Evolutionary conservation across 2,797 vertebrate species (phyloP).

Genomic region (Chrosomus eos): DNA sequence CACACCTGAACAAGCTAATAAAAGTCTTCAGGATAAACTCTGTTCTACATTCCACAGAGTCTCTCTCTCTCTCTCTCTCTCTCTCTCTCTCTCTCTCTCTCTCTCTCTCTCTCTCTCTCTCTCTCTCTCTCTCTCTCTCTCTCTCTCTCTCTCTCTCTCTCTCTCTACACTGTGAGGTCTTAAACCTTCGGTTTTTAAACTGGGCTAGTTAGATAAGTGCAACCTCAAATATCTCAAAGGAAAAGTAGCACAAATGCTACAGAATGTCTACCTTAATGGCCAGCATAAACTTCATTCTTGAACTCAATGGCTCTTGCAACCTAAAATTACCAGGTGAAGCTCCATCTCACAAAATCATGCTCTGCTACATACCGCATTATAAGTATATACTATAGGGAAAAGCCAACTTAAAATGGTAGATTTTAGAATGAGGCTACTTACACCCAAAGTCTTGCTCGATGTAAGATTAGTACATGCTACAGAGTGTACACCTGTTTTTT

Average conservation of each 20-base stretch:
- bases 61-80: no score
- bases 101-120: no score
- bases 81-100: no score
- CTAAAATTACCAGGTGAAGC: neutral
- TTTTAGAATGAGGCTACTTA: neutral
- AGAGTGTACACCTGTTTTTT: slow-evolving; percentile 1
- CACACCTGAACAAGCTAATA: neutral
- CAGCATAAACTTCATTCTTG: neutral
- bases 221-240: neutral
- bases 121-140: no score
- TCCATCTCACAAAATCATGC: neutral
- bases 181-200: neutral
- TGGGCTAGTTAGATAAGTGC: neutral
- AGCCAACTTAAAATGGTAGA: neutral
- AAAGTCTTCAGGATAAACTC: neutral
- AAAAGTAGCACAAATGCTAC: neutral
- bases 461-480: neutral
- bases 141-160: no score
- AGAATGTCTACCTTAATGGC: neutral
- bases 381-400: neutral
- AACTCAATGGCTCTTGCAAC: neutral
- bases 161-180: neutral
- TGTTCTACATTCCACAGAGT: neutral
- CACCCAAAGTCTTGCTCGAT: neutral
- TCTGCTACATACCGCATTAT: neutral